Conservation (phyloP, 2,888 invertebrate genomes). For the Cryptus armator region DNA sequence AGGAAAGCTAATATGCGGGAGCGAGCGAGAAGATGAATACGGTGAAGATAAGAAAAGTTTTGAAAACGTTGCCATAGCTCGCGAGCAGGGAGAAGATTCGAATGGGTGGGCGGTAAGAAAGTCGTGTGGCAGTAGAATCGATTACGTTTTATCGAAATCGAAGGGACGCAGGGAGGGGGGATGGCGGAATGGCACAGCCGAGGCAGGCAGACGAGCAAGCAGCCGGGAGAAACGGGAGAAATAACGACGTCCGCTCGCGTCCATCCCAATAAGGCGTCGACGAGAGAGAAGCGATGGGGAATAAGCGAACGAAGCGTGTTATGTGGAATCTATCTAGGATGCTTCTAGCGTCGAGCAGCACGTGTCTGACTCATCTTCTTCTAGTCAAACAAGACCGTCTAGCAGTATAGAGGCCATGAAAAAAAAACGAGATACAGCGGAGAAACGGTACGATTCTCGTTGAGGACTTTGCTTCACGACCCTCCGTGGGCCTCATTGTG, state of each 20-base stretch:
- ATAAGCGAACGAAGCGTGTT: constrained; percentile 6
- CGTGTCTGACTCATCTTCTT: constrained; percentile 71
- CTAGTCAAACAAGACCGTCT: constrained; percentile 59
- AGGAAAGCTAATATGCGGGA: constrained; percentile 54
- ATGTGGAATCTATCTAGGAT: constrained; percentile 7
- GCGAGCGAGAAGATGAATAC: constrained; percentile 47
- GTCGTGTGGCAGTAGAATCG: constrained; percentile 64
- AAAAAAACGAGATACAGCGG: background rate
- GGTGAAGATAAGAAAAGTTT: constrained; percentile 71
- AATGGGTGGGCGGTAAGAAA: constrained; percentile 59
- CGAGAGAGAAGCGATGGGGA: constrained; percentile 22
- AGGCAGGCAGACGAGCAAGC: constrained; percentile 51
- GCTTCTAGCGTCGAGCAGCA: constrained; percentile 40
- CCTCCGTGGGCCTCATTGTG: constrained; percentile 19
- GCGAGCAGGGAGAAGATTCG: constrained; percentile 46
- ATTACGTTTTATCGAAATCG: constrained; percentile 72
- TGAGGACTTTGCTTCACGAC: constrained; percentile 20
- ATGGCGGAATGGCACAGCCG: constrained; percentile 15
- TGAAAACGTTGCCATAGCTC: constrained; percentile 68
- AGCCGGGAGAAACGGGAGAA: constrained; percentile 56
- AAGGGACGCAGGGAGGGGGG: constrained; percentile 58
- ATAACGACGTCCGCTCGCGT: constrained; percentile 67
- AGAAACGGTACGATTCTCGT: background rate
- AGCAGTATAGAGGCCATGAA: background rate
- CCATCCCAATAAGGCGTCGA: constrained; percentile 66